Base-by-base conservation (phyloP, 92 coral and sea anemone genomes). In the Montipora capitata region DNA sequence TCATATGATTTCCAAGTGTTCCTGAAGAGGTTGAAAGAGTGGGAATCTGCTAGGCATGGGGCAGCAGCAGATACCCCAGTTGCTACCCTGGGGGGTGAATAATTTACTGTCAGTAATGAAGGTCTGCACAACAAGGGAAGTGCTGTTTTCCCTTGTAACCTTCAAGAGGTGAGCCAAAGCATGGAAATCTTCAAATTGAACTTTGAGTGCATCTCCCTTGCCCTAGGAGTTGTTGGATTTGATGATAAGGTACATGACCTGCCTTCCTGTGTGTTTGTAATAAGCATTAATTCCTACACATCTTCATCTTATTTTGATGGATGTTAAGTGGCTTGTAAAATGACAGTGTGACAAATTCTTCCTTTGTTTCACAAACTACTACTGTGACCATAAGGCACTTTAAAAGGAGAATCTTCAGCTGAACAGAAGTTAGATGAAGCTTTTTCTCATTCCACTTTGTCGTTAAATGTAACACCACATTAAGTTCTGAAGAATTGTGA, bases 171-270 rank as follows among this genome's bases (percentile, higher is more conserved):
- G 73, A 68, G 49, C 11, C 73, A 68, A 38, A 68, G 73, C 15
- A 68, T 68, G 73, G 73, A 14, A 4, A 0, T 27, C 12, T 68
- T 68, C 45, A 27, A 35, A 68, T 35, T 15, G 11, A 68, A 35
- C 40, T 14, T 16, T 16, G 35, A 16, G 10, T 0, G 41, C 40
- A 10, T 48, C 52, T 48, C 52, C 52, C 73, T 68, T 68, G 43
- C 73, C 44, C 11, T 68, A 68, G 73, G 73, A 68, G 43, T 68
- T 68, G 73, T 68, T 35, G 73, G 49, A 27, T 68, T 68, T 35
- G 44, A 35, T 68, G 44, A 68, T 10, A 38, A 4, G 73, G 48
- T 68, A 68, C 73, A 14, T 68, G n/a, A 63, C 38, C 35, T 68
- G 44, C 73, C 14, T 40, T 68, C 2, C 45, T 35, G 73, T 5